phyloP scores from a whole-genome alignment of 2,113 vertebrate species.

The Patagioenas fasciata region DNA sequence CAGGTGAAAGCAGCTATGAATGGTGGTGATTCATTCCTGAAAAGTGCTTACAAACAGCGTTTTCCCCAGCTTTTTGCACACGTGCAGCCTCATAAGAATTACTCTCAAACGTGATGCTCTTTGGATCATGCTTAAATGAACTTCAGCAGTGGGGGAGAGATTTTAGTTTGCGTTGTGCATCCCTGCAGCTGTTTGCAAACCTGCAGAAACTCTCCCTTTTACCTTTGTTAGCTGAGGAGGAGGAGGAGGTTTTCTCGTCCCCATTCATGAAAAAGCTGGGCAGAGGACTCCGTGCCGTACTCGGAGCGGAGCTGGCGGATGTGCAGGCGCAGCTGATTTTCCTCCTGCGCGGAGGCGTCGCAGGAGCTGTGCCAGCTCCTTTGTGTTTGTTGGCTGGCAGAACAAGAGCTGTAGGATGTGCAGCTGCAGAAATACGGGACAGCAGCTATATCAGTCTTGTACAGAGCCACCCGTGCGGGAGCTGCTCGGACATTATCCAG shows the following conservation, averaged over 20 bases:
- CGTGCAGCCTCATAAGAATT: background rate
- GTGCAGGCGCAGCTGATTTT: background rate
- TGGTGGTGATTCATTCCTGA: background rate
- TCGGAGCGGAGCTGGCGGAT: background rate
- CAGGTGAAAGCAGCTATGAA: background rate
- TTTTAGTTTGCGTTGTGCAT: accelerated
- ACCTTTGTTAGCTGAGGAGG: accelerated
- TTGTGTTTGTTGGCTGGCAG: constrained; percentile 13
- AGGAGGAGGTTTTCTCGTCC: background rate
- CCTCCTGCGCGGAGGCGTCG: background rate
- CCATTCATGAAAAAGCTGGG: background rate
- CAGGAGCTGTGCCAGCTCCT: constrained; percentile 33
- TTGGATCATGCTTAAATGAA: background rate
- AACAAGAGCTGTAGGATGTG: background rate
- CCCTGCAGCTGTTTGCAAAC: background rate
- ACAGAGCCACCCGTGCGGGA: background rate
- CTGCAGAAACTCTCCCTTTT: background rate
- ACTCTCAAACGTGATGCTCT: accelerated
- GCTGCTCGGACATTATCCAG: background rate
- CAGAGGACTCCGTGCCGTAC: background rate
- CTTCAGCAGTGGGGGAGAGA: accelerated
- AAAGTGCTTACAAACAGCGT: background rate
- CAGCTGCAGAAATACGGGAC: background rate
- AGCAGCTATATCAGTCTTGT: background rate
- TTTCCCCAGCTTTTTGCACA: background rate